Percentiles rank a stretch among this genome's conserved stretches.
These are phyloP conservation scores for Virgularia gustaviana DNA, from an alignment of 92 coral and sea anemone species.

Conservation along the genomic window DNA sequence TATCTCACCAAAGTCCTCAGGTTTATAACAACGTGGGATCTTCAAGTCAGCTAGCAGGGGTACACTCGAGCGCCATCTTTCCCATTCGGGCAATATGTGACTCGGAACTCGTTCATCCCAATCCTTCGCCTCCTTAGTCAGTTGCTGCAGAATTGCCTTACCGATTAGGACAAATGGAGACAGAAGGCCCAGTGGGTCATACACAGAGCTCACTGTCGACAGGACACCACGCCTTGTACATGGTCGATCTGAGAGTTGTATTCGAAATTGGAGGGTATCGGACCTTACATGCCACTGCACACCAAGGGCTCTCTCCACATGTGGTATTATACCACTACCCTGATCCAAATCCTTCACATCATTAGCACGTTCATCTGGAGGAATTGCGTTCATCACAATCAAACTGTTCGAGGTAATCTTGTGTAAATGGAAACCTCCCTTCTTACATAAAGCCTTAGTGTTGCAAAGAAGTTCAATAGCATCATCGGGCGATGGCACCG, in stretches of 20 bases:
- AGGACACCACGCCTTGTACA: not conserved
- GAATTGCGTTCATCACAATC: conserved; percentile 29
- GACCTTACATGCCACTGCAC: conserved; percentile 26
- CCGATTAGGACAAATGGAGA: not conserved
- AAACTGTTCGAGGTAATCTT: conserved; percentile 38
- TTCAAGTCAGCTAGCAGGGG: not conserved
- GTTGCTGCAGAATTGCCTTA: not conserved
- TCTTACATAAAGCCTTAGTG: conserved; percentile 23
- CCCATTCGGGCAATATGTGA: conserved; percentile 10
- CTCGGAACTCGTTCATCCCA: conserved; percentile 28
- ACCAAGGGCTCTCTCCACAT: conserved; percentile 38
- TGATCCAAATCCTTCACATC: not conserved
- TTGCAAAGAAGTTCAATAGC: conserved; percentile 14
- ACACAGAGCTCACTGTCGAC: conserved; percentile 9
- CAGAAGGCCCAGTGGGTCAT: not conserved
- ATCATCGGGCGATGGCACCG: conserved; percentile 32
- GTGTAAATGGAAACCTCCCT: conserved; percentile 38
- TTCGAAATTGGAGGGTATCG: conserved; percentile 46
- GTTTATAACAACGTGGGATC: conserved; percentile 34
- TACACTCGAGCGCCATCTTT: conserved; percentile 17
- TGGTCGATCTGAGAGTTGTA: conserved; percentile 54
- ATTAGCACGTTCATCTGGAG: conserved; percentile 34
- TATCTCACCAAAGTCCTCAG: conserved; percentile 20
- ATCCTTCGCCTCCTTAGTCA: conserved; percentile 9
- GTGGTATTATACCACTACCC: conserved; percentile 9